Conservation (phyloP, 1,140 invertebrate species). For the Notospermus geniculatus region DNA sequence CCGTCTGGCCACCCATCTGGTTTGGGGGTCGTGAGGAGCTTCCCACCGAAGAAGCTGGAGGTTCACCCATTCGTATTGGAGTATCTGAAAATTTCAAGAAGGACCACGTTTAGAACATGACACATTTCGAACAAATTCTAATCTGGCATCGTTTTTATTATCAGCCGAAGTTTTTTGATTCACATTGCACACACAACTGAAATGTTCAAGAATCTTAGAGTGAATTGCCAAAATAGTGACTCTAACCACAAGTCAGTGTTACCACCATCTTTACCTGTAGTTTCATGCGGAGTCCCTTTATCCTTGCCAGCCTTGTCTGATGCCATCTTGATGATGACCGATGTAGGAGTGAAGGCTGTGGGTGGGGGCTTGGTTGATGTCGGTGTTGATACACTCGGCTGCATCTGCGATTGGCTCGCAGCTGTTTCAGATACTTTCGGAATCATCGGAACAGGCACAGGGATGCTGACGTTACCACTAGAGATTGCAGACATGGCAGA, state of each 20-base stretch:
- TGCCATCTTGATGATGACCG: constrained; percentile 88
- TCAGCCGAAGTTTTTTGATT: no score
- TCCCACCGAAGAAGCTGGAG: not conserved
- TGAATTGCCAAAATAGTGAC: no score
- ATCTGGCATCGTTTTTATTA: no score
- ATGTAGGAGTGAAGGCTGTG: constrained; percentile 82
- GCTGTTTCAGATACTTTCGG: not conserved
- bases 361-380: constrained; percentile 20
- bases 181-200: no score
- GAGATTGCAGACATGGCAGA: not conserved
- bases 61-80: not conserved
- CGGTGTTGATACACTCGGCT: no score
- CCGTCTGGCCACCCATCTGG: constrained; percentile 53
- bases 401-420: no score
- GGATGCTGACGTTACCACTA: not conserved
- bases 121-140: no score
- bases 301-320: constrained; percentile 73
- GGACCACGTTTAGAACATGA: no score
- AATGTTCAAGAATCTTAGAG: no score
- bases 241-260: no score
- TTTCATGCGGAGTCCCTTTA: constrained; percentile 20
- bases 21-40: constrained; percentile 55
- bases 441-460: not conserved
- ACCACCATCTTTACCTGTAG: constrained; percentile 13
- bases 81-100: not conserved